These are phyloP conservation scores for Drosophila eugracilis DNA, from an alignment of 1,140 invertebrate species.

Conservation along the genomic window DNA sequence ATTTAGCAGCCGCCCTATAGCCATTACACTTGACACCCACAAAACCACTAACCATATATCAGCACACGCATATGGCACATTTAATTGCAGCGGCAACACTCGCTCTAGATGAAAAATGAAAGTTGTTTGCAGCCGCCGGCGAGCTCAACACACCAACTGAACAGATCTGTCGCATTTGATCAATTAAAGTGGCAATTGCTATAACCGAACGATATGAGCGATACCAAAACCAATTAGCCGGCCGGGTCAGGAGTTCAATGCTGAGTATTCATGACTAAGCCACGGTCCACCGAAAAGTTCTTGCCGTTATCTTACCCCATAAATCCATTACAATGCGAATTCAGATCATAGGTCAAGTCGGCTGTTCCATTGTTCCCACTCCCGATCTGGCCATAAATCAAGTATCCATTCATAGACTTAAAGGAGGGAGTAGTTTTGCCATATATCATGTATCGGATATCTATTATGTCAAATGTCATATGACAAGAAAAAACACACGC, in stretches of 20 bases:
- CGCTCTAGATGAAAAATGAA: conserved; percentile 75
- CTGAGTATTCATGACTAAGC: conserved; percentile 44
- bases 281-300: conserved; percentile 12
- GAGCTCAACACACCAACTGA: conserved; percentile 23
- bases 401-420: conserved; percentile 7
- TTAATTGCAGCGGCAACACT: conserved; percentile 71
- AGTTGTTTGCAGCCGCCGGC: conserved; percentile 67
- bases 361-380: conserved; percentile 35
- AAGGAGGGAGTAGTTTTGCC: not conserved
- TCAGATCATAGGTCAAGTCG: conserved; percentile 54
- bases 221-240: conserved; percentile 70
- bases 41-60: conserved; percentile 50
- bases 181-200: conserved; percentile 73
- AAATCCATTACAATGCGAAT: conserved; percentile 50
- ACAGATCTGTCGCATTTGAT: conserved; percentile 67
- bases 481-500: conserved; percentile 62
- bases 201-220: conserved; percentile 49
- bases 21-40: conserved; percentile 81
- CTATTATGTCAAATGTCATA: conserved; percentile 64
- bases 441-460: conserved; percentile 47
- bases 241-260: conserved; percentile 75
- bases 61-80: conserved; percentile 66
- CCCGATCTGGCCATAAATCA: conserved; percentile 52
- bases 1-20: conserved; percentile 77
- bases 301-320: conserved; percentile 29